phyloP scores from a whole-genome alignment of 1,140 invertebrate species.

The Tetramorium simillimum region DNA sequence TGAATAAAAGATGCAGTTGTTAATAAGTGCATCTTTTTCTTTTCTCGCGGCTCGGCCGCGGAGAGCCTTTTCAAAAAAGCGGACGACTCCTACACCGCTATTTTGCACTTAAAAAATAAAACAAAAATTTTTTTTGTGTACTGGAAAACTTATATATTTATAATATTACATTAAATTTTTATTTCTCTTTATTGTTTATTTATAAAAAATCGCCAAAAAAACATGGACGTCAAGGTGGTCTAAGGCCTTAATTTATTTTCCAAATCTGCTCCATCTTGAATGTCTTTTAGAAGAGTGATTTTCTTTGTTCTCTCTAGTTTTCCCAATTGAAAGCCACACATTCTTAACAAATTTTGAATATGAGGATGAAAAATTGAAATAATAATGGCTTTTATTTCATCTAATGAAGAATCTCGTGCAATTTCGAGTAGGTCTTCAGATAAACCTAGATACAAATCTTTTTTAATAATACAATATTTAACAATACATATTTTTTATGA shows the following conservation, averaged over 20 bases:
- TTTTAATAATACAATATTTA: background rate
- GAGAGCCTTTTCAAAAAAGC: too few species aligned
- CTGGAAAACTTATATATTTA: too few species aligned
- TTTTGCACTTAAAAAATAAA: too few species aligned
- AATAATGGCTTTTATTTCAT: background rate
- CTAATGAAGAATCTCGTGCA: background rate
- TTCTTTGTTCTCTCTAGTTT: background rate
- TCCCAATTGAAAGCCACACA: background rate
- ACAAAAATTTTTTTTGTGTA: too few species aligned
- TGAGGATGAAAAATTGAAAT: background rate
- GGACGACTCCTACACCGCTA: too few species aligned
- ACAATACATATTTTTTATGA: background rate
- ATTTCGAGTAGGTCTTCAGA: background rate
- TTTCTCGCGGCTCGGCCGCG: too few species aligned
- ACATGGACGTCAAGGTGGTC: too few species aligned
- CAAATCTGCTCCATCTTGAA: background rate
- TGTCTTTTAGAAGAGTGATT: background rate
- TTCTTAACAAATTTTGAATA: conserved; percentile 14
- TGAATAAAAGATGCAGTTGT: too few species aligned
- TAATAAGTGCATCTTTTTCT: too few species aligned
- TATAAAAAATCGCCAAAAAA: too few species aligned
- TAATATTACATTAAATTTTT: too few species aligned
- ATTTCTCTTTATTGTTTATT: too few species aligned
- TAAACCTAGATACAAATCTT: background rate
- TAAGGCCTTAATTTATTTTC: conserved; percentile 4